These are phyloP conservation scores for Leptinotarsa defecta DNA, from an alignment of 1,140 invertebrate species.

Conservation along the genomic window DNA sequence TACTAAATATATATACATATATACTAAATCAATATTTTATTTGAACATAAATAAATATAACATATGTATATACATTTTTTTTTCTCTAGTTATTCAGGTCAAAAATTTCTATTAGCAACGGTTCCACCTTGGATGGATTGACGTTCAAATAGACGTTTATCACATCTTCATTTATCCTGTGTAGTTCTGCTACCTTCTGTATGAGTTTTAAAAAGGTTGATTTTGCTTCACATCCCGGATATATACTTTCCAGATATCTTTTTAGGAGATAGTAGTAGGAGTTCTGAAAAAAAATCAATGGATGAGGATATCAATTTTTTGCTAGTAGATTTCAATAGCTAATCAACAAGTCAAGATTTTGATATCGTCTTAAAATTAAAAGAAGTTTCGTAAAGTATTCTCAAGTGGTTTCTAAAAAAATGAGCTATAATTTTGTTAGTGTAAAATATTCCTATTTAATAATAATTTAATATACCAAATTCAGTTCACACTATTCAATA, in stretches of 20 bases:
- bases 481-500: too few species aligned
- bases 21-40: too few species aligned
- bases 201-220: conserved; percentile 85
- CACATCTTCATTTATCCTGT: conserved; percentile 83
- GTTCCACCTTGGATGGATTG: conserved; percentile 87
- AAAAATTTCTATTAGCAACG: conserved; percentile 90
- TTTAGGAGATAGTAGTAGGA: conserved; percentile 87
- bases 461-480: too few species aligned
- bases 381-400: too few species aligned
- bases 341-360: too few species aligned
- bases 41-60: too few species aligned
- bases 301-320: neutral
- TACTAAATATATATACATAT: neutral
- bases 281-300: conserved; percentile 66
- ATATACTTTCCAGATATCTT: conserved; percentile 83
- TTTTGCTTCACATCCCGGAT: conserved; percentile 82
- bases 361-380: too few species aligned
- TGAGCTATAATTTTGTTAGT: too few species aligned
- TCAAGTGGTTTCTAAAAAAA: too few species aligned
- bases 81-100: conserved; percentile 71
- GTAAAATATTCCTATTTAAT: too few species aligned
- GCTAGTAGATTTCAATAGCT: too few species aligned
- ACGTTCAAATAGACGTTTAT: conserved; percentile 88
- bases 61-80: too few species aligned
- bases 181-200: conserved; percentile 84